Evolutionary conservation across 1,140 invertebrate species (phyloP).

Genomic region (Drosophila parvula): DNA sequence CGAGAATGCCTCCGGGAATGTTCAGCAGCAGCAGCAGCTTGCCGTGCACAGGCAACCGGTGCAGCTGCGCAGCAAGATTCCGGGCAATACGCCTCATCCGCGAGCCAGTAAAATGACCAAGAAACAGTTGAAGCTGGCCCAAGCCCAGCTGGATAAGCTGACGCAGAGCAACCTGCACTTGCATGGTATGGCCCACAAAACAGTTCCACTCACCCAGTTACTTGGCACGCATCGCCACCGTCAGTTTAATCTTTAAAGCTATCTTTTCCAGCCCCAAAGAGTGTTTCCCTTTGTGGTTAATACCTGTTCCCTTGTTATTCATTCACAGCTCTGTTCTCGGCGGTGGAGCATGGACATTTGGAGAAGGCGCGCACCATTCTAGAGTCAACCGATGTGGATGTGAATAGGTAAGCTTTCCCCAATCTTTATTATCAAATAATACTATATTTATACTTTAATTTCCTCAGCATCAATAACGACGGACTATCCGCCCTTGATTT

Average conservation of each 20-base stretch:
- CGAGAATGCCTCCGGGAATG: constrained; percentile 55
- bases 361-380: constrained; percentile 95
- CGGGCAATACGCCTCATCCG: constrained; percentile 84
- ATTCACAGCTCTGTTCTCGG: constrained; percentile 93
- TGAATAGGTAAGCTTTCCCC: constrained; percentile 90
- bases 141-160: constrained; percentile 89
- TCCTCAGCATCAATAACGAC: constrained; percentile 91
- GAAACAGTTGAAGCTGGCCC: constrained; percentile 87
- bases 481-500: constrained; percentile 95
- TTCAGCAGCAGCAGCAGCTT: constrained; percentile 46
- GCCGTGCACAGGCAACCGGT: constrained; percentile 70
- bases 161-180: constrained; percentile 94
- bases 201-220: not conserved
- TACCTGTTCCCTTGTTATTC: not conserved
- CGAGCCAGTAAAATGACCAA: constrained; percentile 85
- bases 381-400: constrained; percentile 94
- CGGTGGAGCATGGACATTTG: constrained; percentile 96
- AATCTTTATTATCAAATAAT: constrained; percentile 25
- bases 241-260: not conserved
- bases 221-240: constrained; percentile 35
- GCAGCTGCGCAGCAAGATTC: constrained; percentile 57
- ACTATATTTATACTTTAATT: constrained; percentile 13
- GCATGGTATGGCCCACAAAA: constrained; percentile 88
- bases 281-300: not conserved
- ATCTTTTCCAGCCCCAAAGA: not conserved